Percentiles rank a stretch among this genome's conserved stretches.
phyloP scores from a whole-genome alignment of 2,888 invertebrate genomes.

The Tanypteryx hageni region DNA sequence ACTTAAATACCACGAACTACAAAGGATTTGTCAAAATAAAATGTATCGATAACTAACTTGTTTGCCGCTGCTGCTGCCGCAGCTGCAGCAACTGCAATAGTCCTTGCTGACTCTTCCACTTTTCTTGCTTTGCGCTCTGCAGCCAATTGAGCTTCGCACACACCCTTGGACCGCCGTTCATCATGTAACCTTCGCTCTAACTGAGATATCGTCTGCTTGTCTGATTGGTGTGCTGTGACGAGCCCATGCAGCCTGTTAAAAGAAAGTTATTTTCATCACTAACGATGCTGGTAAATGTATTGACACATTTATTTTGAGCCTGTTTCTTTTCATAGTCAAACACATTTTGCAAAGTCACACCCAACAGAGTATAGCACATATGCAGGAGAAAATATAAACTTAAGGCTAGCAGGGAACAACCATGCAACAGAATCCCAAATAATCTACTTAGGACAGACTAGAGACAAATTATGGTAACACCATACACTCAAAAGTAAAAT shows the following conservation, averaged over 20 bases:
- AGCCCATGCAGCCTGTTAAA: constrained; percentile 83
- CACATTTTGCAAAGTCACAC: too few relatives aligned
- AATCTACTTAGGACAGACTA: neutral
- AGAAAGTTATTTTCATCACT: constrained; percentile 15
- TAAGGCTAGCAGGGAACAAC: neutral
- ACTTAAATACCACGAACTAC: too few relatives aligned
- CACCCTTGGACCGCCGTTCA: constrained; percentile 87
- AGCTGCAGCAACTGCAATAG: constrained; percentile 75
- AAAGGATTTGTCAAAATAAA: too few relatives aligned
- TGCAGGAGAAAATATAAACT: neutral
- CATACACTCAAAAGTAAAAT: too few relatives aligned
- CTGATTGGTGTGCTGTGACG: constrained; percentile 84
- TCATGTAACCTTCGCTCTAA: constrained; percentile 90
- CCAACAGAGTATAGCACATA: neutral
- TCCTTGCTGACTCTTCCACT: constrained; percentile 77
- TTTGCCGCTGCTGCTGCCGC: constrained; percentile 71
- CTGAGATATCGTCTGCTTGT: constrained; percentile 85
- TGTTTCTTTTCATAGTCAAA: too few relatives aligned
- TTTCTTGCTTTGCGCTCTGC: constrained; percentile 85
- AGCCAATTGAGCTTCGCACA: constrained; percentile 84
- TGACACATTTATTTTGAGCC: too few relatives aligned
- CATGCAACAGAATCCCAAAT: neutral
- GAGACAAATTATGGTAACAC: too few relatives aligned
- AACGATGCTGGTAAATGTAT: too few relatives aligned
- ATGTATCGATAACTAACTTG: constrained; percentile 61